These are phyloP conservation scores for Graptemys geographica DNA, from an alignment of 2,797 vertebrate genomes.

Conservation along the genomic window DNA sequence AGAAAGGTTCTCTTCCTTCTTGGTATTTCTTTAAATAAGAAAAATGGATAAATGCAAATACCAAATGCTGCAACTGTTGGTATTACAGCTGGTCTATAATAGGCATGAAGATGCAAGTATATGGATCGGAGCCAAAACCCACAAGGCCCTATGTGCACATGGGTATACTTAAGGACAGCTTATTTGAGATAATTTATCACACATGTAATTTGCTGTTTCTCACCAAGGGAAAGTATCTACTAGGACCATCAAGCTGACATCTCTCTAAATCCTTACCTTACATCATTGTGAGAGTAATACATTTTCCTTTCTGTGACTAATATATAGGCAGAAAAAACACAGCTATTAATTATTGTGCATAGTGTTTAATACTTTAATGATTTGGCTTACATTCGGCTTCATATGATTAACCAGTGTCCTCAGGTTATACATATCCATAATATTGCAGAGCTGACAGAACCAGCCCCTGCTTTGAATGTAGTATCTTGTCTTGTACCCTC, in stretches of 20 bases:
- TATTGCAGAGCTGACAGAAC: neutral
- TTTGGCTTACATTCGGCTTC: neutral
- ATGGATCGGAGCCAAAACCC: neutral
- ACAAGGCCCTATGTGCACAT: neutral
- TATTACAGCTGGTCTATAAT: neutral
- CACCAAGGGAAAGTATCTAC: neutral
- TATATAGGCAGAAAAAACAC: neutral
- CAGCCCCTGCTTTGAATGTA: neutral
- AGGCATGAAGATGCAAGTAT: neutral
- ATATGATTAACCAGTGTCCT: neutral
- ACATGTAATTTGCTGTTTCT: neutral
- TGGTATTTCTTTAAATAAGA: neutral
- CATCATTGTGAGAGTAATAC: neutral
- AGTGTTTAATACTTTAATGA: neutral
- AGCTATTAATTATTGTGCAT: neutral
- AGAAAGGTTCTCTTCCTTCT: neutral
- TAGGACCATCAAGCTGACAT: neutral
- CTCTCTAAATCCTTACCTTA: neutral
- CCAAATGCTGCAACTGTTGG: neutral
- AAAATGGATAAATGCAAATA: neutral
- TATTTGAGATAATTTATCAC: neutral
- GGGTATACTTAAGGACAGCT: neutral
- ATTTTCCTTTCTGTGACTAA: neutral
- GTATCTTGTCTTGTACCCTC: neutral
- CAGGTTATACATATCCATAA: neutral